phyloP scores from a whole-genome alignment of 2,797 vertebrate genomes.

The Sebastes ruberrimus region DNA sequence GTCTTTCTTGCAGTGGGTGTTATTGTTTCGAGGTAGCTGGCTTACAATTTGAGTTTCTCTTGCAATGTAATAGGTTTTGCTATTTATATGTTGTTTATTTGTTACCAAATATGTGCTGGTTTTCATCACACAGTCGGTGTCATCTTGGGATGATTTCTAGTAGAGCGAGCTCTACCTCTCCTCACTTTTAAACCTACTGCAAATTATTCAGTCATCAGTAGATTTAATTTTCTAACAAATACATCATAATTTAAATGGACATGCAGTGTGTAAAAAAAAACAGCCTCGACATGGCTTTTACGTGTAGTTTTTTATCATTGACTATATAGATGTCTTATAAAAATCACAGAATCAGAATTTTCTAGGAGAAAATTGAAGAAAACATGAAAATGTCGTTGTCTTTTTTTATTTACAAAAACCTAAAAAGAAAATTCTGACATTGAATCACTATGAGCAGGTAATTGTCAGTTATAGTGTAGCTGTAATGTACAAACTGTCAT shows the following conservation, averaged over 20 bases:
- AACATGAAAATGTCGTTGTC: conserved; percentile 47
- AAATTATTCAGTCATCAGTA: conserved; percentile 70
- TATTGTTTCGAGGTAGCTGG: conserved; percentile 61
- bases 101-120: conserved; percentile 86
- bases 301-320: conserved; percentile 68
- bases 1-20: conserved; percentile 75
- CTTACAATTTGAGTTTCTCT: conserved; percentile 65
- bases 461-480: conserved; percentile 78
- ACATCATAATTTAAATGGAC: conserved; percentile 70
- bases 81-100: conserved; percentile 78
- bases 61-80: conserved; percentile 62
- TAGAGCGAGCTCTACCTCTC: conserved; percentile 87
- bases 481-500: conserved; percentile 81
- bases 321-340: conserved; percentile 76
- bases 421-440: conserved; percentile 73
- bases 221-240: conserved; percentile 72
- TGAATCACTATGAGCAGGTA: conserved; percentile 75
- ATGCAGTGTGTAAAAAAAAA: conserved; percentile 72
- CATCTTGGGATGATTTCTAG: conserved; percentile 60
- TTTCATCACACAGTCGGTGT: conserved; percentile 60
- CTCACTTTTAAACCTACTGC: conserved; percentile 72
- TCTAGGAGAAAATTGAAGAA: conserved; percentile 69
- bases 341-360: conserved; percentile 71
- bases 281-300: conserved; percentile 67
- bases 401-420: conserved; percentile 53